Percentiles rank a stretch among this genome's conserved stretches.
These are phyloP conservation scores for Microplitis mediator DNA, from an alignment of 1,140 invertebrate genomes.

Conservation along the genomic window DNA sequence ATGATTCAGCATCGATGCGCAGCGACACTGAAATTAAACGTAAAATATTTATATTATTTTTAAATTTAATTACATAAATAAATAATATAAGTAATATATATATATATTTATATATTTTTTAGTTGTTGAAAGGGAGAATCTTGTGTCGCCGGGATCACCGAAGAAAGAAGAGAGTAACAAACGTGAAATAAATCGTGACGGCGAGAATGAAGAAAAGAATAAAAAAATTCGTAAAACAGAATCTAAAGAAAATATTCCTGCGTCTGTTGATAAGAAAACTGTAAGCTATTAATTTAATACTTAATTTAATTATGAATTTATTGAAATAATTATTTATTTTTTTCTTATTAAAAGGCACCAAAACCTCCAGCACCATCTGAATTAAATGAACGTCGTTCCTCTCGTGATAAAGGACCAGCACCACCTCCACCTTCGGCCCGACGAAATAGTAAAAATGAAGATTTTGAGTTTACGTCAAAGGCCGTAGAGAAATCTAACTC, in stretches of 20 bases:
- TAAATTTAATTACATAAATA: not conserved
- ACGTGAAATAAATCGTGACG: constrained; percentile 59
- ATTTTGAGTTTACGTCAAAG: constrained; percentile 45
- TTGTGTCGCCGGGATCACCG: constrained; percentile 44
- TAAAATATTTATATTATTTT: constrained; percentile 50
- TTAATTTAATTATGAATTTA: constrained; percentile 17
- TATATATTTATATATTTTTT: constrained; percentile 28
- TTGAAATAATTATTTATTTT: constrained; percentile 11
- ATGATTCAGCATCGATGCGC: constrained; percentile 82
- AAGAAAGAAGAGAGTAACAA: constrained; percentile 59
- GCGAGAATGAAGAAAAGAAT: constrained; percentile 60
- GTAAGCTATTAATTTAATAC: constrained; percentile 42
- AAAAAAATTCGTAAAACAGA: constrained; percentile 63
- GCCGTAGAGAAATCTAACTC: constrained; percentile 35
- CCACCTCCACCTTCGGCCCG: constrained; percentile 59
- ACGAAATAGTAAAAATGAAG: constrained; percentile 50
- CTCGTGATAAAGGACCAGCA: constrained; percentile 64
- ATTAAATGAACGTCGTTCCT: constrained; percentile 51
- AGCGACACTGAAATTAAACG: constrained; percentile 80
- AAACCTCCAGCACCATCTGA: constrained; percentile 55
- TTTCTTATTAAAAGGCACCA: constrained; percentile 48
- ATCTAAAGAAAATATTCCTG: constrained; percentile 57
- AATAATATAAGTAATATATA: not conserved
- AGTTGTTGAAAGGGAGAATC: constrained; percentile 56
- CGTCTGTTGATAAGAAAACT: constrained; percentile 62